phyloP scores from a whole-genome alignment of 2,888 invertebrate genomes.

The Hanleya hanleyi region DNA sequence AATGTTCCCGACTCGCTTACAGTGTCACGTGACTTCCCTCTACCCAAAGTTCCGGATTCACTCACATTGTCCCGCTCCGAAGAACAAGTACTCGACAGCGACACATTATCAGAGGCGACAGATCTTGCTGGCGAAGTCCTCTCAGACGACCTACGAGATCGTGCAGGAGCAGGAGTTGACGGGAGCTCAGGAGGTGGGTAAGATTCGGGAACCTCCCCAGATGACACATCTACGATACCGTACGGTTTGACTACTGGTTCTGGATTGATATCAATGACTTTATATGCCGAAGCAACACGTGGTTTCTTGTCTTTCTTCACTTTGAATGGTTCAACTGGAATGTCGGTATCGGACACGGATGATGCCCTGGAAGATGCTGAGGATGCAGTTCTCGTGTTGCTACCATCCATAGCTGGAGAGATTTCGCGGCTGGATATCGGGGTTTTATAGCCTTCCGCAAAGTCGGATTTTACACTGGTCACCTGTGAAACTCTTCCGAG shows the following conservation, averaged over 20 bases:
- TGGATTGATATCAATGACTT: slow-evolving; percentile 28
- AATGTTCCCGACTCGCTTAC: slow-evolving; percentile 2
- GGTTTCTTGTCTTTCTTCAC: slow-evolving; percentile 18
- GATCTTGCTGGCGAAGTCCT: background rate
- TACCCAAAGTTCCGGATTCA: slow-evolving; percentile 7
- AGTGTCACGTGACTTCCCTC: background rate
- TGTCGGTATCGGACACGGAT: slow-evolving; percentile 22
- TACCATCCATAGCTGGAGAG: background rate
- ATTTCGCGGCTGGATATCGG: background rate
- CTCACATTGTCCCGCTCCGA: background rate
- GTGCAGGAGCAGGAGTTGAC: slow-evolving; percentile 12
- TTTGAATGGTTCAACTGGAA: background rate
- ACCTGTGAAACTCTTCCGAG: too few relatives aligned
- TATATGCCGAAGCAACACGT: slow-evolving; percentile 15
- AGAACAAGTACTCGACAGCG: background rate
- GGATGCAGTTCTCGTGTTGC: background rate
- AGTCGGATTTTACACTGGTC: background rate
- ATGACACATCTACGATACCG: slow-evolving; percentile 18
- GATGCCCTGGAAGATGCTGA: slow-evolving; percentile 23
- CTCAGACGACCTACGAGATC: background rate
- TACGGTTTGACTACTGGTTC: slow-evolving; percentile 19
- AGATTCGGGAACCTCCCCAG: background rate
- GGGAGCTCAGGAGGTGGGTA: slow-evolving; percentile 12
- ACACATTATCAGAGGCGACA: background rate
- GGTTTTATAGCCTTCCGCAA: background rate